These are phyloP conservation scores for Pteronotus mesoamericanus DNA, from an alignment of 2,797 vertebrate genomes.

Conservation along the genomic window DNA sequence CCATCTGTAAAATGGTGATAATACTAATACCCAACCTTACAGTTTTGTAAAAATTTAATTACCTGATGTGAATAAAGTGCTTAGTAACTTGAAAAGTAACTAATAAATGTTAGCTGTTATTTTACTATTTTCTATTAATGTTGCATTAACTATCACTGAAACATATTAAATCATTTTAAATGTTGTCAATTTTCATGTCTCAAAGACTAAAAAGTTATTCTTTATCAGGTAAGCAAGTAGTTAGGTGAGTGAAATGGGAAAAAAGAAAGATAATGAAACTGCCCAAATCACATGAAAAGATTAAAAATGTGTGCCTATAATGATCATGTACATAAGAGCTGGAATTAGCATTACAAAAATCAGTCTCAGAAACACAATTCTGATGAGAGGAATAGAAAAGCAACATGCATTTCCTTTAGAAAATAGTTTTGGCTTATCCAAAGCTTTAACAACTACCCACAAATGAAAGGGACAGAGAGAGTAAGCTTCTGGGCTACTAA, in stretches of 20 bases:
- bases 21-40: neutral
- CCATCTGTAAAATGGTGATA: neutral
- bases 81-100: neutral
- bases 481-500: neutral
- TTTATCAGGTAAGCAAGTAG: neutral
- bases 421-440: neutral
- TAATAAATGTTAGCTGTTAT: neutral
- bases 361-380: neutral
- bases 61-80: neutral
- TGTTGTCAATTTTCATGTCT: neutral
- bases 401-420: neutral
- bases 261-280: neutral
- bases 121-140: neutral
- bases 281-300: neutral
- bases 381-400: neutral
- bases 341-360: neutral
- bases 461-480: neutral
- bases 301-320: neutral
- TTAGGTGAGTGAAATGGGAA: neutral
- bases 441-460: neutral
- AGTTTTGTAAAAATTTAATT: neutral
- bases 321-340: neutral
- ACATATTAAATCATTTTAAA: neutral
- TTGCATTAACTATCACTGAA: neutral
- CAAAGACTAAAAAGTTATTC: conserved; percentile 28